Evolutionary conservation across 2,888 invertebrate species (phyloP).

Genomic region (Drosophila eohydei): DNA sequence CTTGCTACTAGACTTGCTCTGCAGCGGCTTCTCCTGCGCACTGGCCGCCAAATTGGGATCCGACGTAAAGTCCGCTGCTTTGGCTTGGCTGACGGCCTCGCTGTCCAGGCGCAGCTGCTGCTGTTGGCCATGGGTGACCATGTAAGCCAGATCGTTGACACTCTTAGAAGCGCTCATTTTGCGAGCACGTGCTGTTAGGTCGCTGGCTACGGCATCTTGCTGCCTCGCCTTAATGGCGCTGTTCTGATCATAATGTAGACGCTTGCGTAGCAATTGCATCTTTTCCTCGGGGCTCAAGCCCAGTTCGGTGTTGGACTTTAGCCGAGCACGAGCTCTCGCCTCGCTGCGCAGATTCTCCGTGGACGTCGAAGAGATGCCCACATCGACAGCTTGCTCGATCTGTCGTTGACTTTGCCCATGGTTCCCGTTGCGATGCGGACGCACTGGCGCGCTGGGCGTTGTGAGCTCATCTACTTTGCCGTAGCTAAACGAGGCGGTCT

Average conservation of each 20-base stretch:
- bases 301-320: slow-evolving; percentile 90
- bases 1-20: slow-evolving; percentile 66
- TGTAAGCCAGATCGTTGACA: slow-evolving; percentile 83
- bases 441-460: slow-evolving; percentile 52
- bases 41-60: slow-evolving; percentile 86
- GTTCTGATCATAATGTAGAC: slow-evolving; percentile 78
- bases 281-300: slow-evolving; percentile 90
- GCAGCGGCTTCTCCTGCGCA: slow-evolving; percentile 47
- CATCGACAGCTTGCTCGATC: slow-evolving; percentile 18
- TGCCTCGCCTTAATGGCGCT: slow-evolving; percentile 47
- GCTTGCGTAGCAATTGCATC: slow-evolving; percentile 86
- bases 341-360: slow-evolving; percentile 88
- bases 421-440: slow-evolving; percentile 35
- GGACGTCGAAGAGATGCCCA: slow-evolving; percentile 64
- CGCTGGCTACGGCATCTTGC: slow-evolving; percentile 28
- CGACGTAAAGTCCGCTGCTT: slow-evolving; percentile 85
- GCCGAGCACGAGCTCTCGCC: slow-evolving; percentile 88
- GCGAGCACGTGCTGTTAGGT: slow-evolving; percentile 75
- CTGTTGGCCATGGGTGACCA: slow-evolving; percentile 70
- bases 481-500: slow-evolving; percentile 83
- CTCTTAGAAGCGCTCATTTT: slow-evolving; percentile 85
- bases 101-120: slow-evolving; percentile 49
- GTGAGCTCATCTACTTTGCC: slow-evolving; percentile 52
- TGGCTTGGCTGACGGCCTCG: slow-evolving; percentile 55
- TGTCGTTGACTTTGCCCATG: slow-evolving; percentile 9